These are phyloP conservation scores for Aurelia aurita DNA, from an alignment of 30 jellyfish, hydroid and myxozoan genomes.

Conservation along the genomic window DNA sequence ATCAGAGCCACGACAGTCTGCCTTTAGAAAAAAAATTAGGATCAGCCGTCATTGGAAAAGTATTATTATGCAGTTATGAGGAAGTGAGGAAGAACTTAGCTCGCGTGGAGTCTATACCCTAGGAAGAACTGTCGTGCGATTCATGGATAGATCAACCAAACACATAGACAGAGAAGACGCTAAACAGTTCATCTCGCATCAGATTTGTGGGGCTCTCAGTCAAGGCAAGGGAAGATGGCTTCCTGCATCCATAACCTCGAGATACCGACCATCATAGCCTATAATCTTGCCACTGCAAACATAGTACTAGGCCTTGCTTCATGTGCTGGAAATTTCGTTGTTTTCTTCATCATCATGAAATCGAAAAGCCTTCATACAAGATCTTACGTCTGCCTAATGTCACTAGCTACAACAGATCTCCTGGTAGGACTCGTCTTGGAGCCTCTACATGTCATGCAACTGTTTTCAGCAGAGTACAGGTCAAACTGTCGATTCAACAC, in stretches of 20 bases:
- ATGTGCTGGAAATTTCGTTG: conserved; percentile 24
- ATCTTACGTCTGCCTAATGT: conserved; percentile 17
- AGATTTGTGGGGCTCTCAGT: too few relatives aligned
- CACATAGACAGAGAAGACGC: too few relatives aligned
- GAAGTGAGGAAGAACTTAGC: too few relatives aligned
- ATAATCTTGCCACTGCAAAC: conserved; percentile 30
- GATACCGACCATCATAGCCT: neutral
- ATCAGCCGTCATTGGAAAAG: too few relatives aligned
- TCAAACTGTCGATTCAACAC: conserved; percentile 9
- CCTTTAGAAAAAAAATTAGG: too few relatives aligned
- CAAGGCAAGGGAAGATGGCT: neutral
- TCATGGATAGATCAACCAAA: too few relatives aligned
- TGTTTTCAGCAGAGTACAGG: conserved; percentile 16
- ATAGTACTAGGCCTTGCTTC: conserved; percentile 19
- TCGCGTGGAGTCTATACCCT: too few relatives aligned
- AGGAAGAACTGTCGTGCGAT: too few relatives aligned
- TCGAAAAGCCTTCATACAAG: conserved; percentile 19
- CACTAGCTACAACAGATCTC: conserved; percentile 67
- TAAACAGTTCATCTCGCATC: too few relatives aligned
- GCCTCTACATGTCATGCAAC: conserved; percentile 40
- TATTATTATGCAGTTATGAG: too few relatives aligned
- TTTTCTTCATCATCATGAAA: conserved; percentile 3
- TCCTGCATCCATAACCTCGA: neutral
- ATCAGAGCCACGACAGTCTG: too few relatives aligned
- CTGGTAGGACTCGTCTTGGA: conserved; percentile 53